Conservation (phyloP, 2,888 invertebrate species). For the Mesoligia furuncula region DNA sequence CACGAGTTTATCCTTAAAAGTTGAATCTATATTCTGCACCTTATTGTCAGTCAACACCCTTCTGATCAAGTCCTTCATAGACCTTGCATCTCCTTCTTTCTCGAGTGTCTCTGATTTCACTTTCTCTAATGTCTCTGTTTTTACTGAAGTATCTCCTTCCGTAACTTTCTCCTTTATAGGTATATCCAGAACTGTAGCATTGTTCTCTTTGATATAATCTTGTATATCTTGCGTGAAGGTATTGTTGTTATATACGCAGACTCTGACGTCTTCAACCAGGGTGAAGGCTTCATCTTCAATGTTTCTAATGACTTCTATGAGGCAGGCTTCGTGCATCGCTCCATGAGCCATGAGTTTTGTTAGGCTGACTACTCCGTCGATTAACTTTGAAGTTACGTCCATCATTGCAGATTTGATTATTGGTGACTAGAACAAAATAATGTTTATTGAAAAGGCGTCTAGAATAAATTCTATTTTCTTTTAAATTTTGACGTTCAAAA, state of each 20-base stretch:
- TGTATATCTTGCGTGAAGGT: constrained; percentile 66
- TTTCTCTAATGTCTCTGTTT: background rate
- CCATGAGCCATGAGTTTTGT: constrained; percentile 87
- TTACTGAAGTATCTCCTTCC: constrained; percentile 19
- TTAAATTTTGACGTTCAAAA: background rate
- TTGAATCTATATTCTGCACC: constrained; percentile 68
- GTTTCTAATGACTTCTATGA: constrained; percentile 85
- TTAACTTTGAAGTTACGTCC: constrained; percentile 82
- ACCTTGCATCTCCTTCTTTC: constrained; percentile 65
- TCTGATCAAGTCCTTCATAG: constrained; percentile 76
- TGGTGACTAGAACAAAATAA: constrained; percentile 80
- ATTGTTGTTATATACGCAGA: constrained; percentile 75
- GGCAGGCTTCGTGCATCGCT: constrained; percentile 88
- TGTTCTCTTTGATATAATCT: constrained; percentile 76
- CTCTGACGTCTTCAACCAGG: constrained; percentile 73
- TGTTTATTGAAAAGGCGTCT: background rate
- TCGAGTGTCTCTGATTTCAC: background rate
- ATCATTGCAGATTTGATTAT: constrained; percentile 85
- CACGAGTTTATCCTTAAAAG: constrained; percentile 74
- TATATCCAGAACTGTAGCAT: constrained; percentile 82
- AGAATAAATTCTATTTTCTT: background rate
- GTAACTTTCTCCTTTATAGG: constrained; percentile 49
- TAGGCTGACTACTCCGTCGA: constrained; percentile 82
- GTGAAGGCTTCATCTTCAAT: constrained; percentile 83
- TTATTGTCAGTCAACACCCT: constrained; percentile 76